Conservation (phyloP, 2,113 vertebrate genomes). For the Pseudonaja textilis region DNA sequence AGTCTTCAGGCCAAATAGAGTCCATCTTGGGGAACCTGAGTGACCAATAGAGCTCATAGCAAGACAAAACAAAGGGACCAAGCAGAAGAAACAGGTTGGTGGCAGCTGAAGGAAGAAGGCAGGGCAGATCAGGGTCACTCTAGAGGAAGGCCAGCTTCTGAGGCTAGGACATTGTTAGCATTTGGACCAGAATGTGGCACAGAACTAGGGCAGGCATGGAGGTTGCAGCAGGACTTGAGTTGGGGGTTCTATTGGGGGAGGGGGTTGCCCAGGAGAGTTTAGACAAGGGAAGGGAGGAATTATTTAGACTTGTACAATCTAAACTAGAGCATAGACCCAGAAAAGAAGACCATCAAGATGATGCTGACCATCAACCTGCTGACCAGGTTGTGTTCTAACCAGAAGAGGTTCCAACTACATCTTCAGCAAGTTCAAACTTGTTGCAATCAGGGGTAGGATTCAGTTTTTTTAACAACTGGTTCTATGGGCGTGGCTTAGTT, state of each 20-base stretch:
- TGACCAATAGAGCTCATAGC: neutral
- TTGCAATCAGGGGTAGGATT: too few species aligned
- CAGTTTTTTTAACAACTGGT: too few species aligned
- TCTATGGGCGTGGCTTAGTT: too few species aligned
- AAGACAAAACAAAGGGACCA: neutral
- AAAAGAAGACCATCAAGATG: neutral
- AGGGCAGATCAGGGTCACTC: neutral
- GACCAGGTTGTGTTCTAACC: neutral
- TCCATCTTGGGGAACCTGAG: neutral
- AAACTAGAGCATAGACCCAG: neutral
- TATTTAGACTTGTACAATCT: neutral
- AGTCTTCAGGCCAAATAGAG: neutral
- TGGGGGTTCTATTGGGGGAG: neutral
- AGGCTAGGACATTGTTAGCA: neutral
- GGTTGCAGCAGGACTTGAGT: neutral
- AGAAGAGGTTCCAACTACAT: neutral
- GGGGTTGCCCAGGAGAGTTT: neutral
- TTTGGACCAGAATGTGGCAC: neutral
- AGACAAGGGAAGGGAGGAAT: neutral
- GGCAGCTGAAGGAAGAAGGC: neutral
- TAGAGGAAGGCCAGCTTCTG: neutral
- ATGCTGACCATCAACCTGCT: neutral
- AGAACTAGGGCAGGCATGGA: neutral
- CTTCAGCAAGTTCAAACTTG: neutral
- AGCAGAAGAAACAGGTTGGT: neutral